These are phyloP conservation scores for Chaunax sp. DNA, from an alignment of 2,797 vertebrate species.

Conservation along the genomic window DNA sequence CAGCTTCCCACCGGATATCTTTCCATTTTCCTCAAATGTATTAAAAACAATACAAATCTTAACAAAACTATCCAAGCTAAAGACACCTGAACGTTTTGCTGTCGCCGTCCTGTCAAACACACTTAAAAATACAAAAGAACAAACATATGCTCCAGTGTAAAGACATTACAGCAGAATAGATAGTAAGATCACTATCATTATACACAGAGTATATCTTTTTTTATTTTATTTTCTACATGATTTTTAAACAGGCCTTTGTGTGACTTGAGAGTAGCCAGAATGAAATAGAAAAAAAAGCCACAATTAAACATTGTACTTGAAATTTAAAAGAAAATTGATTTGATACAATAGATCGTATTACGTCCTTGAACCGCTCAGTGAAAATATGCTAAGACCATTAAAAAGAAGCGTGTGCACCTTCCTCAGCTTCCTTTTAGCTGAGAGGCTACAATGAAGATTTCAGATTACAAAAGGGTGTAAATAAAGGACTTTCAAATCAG, in stretches of 20 bases:
- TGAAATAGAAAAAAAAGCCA: background rate
- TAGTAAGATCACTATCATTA: slow-evolving; percentile 5
- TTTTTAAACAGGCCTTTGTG: background rate
- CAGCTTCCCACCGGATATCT: background rate
- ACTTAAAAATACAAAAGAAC: slow-evolving; percentile 6
- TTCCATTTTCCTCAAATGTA: slow-evolving; percentile 8
- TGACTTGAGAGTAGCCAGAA: background rate
- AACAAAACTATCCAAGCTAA: background rate
- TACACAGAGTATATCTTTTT: background rate
- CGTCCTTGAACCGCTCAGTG: background rate
- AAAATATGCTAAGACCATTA: background rate
- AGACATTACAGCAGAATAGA: slow-evolving; percentile 51
- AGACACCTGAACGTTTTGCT: background rate
- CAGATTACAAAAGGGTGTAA: no score
- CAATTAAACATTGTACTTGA: background rate
- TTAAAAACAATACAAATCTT: slow-evolving; percentile 11
- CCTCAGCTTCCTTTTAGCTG: no score
- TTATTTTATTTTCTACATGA: background rate
- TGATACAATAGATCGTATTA: background rate
- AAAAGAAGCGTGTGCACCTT: background rate
- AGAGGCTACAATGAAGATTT: no score
- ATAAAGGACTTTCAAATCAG: no score
- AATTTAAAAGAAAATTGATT: background rate
- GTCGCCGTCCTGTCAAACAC: background rate
- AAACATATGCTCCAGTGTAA: slow-evolving; percentile 60